Evolutionary conservation across 2,797 vertebrate species (phyloP), one percentile per base, ranked within the genome.

Genomic region (Chanos chanos): DNA sequence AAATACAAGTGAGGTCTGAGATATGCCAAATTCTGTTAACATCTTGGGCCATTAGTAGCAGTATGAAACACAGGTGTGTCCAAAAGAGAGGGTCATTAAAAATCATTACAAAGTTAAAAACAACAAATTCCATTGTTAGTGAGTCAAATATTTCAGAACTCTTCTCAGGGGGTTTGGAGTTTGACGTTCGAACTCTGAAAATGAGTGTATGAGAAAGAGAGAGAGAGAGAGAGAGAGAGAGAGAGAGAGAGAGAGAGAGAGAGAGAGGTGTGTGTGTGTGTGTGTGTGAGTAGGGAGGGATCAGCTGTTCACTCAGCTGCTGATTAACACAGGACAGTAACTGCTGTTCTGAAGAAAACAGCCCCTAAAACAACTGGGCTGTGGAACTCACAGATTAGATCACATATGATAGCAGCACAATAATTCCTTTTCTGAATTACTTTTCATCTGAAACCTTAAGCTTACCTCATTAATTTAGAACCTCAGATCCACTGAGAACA

Each of bases 231-330:
- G n/a, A n/a, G n/a, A n/a, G n/a, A n/a, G n/a, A n/a, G n/a, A n/a
- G n/a, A n/a, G n/a, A n/a, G n/a, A n/a, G n/a, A n/a, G n/a, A 24
- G 36, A 56, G 44, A 22, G 43, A 19, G 5, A 39, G 49, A 52
- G 58, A n/a, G n/a, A n/a, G n/a, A n/a, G n/a, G n/a, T n/a, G n/a
- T n/a, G n/a, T n/a, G n/a, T n/a, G n/a, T n/a, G 73, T 70, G 55
- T 63, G 24, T 73, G 71, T 61, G 75, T 77, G 68, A 54, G 55
- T 68, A 75, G 59, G 70, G 61, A 71, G 61, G 50, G 54, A 70
- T 76, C 28, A 72, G 73, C 61, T 86, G 84, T 78, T 80, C 44
- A 66, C 68, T 77, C 84, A 86, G 81, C 81, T 80, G 77, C 33
- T 73, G 62, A 69, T 68, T 43, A 56, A 54, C 71, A 15, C 41